Evolutionary conservation across 2,888 invertebrate genomes (phyloP).

Genomic region (Autographa gamma): DNA sequence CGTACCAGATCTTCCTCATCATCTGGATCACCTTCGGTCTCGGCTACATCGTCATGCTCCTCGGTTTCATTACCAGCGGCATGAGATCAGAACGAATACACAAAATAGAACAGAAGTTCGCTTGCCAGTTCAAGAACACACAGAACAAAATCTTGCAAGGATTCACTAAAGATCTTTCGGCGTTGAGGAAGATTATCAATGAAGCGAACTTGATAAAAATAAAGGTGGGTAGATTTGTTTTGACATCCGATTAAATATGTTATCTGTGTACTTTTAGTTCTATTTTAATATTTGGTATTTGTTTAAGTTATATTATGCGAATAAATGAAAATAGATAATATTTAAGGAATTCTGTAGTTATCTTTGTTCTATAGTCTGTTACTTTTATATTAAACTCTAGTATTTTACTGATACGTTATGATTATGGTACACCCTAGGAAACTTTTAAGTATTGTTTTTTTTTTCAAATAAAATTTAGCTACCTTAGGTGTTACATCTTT

Average conservation of each 20-base stretch:
- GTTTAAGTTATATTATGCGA: background rate
- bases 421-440: too few species aligned
- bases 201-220: slow-evolving; percentile 95
- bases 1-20: slow-evolving; percentile 94
- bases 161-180: slow-evolving; percentile 92
- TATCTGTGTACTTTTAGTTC: background rate
- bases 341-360: too few species aligned
- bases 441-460: too few species aligned
- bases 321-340: background rate
- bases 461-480: too few species aligned
- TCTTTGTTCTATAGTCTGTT: too few species aligned
- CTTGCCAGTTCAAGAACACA: slow-evolving; percentile 93
- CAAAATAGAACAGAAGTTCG: slow-evolving; percentile 93
- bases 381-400: too few species aligned
- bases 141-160: slow-evolving; percentile 94
- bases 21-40: slow-evolving; percentile 97
- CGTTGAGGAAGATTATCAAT: slow-evolving; percentile 92
- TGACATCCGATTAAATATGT: background rate
- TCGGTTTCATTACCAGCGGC: slow-evolving; percentile 94
- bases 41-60: slow-evolving; percentile 96
- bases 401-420: too few species aligned
- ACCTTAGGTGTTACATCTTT: too few species aligned
- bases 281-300: background rate
- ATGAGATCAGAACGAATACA: slow-evolving; percentile 93
- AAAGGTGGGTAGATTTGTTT: slow-evolving; percentile 87